Percentiles rank a stretch among this genome's conserved stretches.
Evolutionary conservation across 2,113 vertebrate genomes (phyloP).

Genomic region (Probosciger aterrimus): DNA sequence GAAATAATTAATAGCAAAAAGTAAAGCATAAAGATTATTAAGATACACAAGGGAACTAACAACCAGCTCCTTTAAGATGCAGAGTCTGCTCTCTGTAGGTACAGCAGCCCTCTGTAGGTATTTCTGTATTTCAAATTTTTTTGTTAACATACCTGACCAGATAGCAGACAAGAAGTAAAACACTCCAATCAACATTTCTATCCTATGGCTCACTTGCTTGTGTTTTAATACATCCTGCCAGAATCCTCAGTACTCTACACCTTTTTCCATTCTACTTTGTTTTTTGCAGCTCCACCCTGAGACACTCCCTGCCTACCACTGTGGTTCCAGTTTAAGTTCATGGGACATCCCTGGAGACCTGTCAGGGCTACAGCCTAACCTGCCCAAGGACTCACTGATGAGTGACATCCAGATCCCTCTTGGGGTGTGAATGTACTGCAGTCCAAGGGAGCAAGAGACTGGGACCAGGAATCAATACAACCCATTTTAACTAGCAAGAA

Average conservation of each 20-base stretch:
- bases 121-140: neutral
- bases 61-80: neutral
- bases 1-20: neutral
- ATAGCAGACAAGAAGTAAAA: neutral
- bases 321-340: neutral
- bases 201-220: accelerated
- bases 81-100: neutral
- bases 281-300: neutral
- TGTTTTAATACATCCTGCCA: neutral
- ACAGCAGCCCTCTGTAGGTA: neutral
- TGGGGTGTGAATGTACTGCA: neutral
- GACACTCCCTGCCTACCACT: neutral
- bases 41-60: neutral
- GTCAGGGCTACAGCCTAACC: neutral
- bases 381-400: neutral
- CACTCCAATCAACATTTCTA: neutral
- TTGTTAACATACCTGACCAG: neutral
- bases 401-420: conserved; percentile 1
- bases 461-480: conserved; percentile 55
- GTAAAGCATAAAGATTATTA: neutral
- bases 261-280: neutral
- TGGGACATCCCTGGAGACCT: neutral
- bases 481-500: conserved; percentile 72
- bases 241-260: neutral
- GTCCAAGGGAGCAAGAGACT: neutral